Base-by-base conservation (phyloP, 1,140 invertebrate species). In the Pogonomyrmex barbatus region DNA sequence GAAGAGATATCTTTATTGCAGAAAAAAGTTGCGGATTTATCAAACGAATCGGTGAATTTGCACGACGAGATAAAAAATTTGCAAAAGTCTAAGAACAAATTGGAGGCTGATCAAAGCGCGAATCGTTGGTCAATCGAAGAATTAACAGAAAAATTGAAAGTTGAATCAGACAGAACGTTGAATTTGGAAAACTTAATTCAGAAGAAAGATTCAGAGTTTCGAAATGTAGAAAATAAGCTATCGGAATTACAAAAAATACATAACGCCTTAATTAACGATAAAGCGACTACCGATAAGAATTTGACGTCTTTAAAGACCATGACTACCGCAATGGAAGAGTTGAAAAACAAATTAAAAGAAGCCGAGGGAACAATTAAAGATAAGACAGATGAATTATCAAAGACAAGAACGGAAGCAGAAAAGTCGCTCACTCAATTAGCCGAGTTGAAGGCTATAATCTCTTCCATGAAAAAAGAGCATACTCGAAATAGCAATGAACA, bases 31-130 rank as follows among this genome's bases (percentile, higher is more conserved):
- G 92, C 93, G 30, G 93, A 94, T 86, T 87, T 95, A 58, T 89
- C 93, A 82, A 88, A 94, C 2, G 94, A 95, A 79, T 94, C 96
- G 56, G 93, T 92, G 60, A 91, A 92, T 88, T 92, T 95, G 67
- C 87, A 93, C 62, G 93, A 95, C 42, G 91, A 95, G 60, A 94
- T 96, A 47, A 95, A 94, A 78, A 91, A 93, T 87, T 91, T 96
- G 58, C 89, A 94, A 78, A 94, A 95, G 75, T 92, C 94, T 2
- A 96, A 95, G 89, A 93, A 94, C n/a, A 95, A 95, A 90, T 89
- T 96, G 17, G 93, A 95, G 88, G 89, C 77, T 60, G 95, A 96
- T 81, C 87, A 92, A 70, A 79, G 89, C 30, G 85, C 85, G 42
- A 86, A 77, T 73, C 89, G 91, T 67, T 83, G 84, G 75, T 86